Evolutionary conservation across 2,797 vertebrate species (phyloP), one percentile per base, ranked within the genome.

Genomic region (Amblyraja radiata): DNA sequence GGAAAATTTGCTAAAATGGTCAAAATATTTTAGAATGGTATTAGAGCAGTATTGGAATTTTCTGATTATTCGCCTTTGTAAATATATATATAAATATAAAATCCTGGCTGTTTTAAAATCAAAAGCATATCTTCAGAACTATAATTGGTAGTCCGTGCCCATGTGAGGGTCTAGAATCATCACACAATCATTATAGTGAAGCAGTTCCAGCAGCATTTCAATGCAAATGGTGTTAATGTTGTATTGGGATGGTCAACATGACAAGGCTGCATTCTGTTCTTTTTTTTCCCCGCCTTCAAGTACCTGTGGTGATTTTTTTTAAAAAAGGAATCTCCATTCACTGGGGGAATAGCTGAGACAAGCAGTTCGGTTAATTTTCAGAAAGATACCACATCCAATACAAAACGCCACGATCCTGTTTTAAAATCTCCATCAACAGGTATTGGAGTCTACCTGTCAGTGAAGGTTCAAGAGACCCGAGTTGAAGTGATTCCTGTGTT

Each of bases 21-120:
- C 25, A 86, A 83, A 83, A 86, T 86, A 63, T 86, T 86, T 86
- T n/a, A 28, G 61, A 86, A 61, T 65, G 1, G 28, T n/a, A 86
- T 32, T 28, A 28, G 58, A 86, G 58, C 28, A 65, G 14, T 65
- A 61, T 32, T 61, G n/a, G 61, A 14, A 10, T 7, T 86, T 65
- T n/a, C 14, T 86, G 58, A 86, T 16, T 32, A 6, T 77, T 10
- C 32, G 58, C 63, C n/a, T 65, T 63, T 6, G 28, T 32, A 14
- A n/a, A 63, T 13, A 86, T 63, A 65, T 9, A 11, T 32, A 86
- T 58, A 63, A 46, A 46, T 46, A 46, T 46, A 46, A 46, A 46
- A 46, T 46, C 46, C 61, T 4, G n/a, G 58, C 81, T 63, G 13
- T n/a, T 32, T 86, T 86, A 28, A 28, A 63, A 63, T 46, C 28